phyloP scores from a whole-genome alignment of 1,140 invertebrate genomes.

The Ceratina calcarata region DNA sequence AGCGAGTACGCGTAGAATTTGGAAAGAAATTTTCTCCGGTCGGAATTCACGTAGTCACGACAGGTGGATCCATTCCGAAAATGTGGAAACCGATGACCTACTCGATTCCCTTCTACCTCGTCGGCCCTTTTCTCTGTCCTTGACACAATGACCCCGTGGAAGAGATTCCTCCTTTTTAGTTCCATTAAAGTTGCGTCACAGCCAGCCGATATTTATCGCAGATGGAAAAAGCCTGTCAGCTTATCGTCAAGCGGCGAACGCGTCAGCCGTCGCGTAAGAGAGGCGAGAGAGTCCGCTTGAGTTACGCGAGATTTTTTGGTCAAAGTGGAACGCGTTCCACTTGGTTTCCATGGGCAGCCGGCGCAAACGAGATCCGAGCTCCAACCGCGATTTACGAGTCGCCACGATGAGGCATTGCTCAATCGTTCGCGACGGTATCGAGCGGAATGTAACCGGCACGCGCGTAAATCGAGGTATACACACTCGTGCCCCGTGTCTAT shows the following conservation, averaged over 20 bases:
- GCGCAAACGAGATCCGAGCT: neutral
- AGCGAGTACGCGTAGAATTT: neutral
- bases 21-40: neutral
- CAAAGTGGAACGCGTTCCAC: slow-evolving; percentile 34
- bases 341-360: too few species aligned
- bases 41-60: neutral
- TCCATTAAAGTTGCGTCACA: slow-evolving; percentile 50
- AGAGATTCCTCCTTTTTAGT: slow-evolving; percentile 33
- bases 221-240: slow-evolving; percentile 47
- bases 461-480: neutral
- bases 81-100: slow-evolving; percentile 62
- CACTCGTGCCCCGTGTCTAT: neutral
- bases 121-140: slow-evolving; percentile 55
- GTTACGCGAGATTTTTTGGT: slow-evolving; percentile 34
- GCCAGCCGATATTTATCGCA: slow-evolving; percentile 34
- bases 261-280: neutral
- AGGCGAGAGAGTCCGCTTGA: slow-evolving; percentile 20
- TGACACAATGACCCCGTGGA: slow-evolving; percentile 56
- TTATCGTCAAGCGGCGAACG: slow-evolving; percentile 33
- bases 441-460: slow-evolving; percentile 1
- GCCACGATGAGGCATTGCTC: neutral
- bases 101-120: slow-evolving; percentile 16
- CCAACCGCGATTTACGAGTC: slow-evolving; percentile 16
- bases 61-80: slow-evolving; percentile 52
- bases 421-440: slow-evolving; percentile 2